These are phyloP conservation scores for Erebia aethiops DNA, from an alignment of 2,888 invertebrate genomes.

Conservation along the genomic window DNA sequence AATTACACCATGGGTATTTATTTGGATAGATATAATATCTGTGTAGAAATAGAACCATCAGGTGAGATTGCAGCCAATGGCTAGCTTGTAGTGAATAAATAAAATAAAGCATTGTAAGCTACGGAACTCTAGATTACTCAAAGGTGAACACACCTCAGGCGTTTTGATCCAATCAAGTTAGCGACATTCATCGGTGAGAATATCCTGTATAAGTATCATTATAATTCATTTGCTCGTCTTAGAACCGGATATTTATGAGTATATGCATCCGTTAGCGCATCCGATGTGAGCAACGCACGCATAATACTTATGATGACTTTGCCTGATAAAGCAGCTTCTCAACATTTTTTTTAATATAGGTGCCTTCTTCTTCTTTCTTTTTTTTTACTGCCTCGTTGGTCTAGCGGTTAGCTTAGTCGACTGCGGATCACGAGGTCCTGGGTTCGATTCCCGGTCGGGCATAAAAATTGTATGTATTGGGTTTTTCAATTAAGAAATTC, in stretches of 20 bases:
- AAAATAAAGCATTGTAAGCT: too few relatives aligned
- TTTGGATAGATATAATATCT: not conserved
- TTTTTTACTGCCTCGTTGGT: too few relatives aligned
- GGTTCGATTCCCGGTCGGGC: too few relatives aligned
- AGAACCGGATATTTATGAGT: slow-evolving; percentile 37
- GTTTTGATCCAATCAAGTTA: slow-evolving; percentile 18
- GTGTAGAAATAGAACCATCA: too few relatives aligned
- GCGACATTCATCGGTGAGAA: slow-evolving; percentile 36
- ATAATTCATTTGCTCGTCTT: slow-evolving; percentile 36
- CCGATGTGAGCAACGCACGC: slow-evolving; percentile 37
- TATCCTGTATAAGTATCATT: slow-evolving; percentile 36
- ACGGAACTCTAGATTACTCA: not conserved
- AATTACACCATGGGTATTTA: not conserved
- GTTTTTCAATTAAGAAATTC: too few relatives aligned
- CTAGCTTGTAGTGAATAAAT: too few relatives aligned
- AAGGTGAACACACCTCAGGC: not conserved
- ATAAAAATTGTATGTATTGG: too few relatives aligned
- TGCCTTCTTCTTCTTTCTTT: too few relatives aligned
- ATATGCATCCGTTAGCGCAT: slow-evolving; percentile 39
- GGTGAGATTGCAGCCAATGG: too few relatives aligned
- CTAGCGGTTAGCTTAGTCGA: too few relatives aligned
- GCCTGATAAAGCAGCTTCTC: not conserved
- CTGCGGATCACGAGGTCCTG: too few relatives aligned
- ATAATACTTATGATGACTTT: slow-evolving; percentile 25
- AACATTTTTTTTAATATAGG: not conserved